phyloP scores from a whole-genome alignment of 2,797 vertebrate species.

The Pangasius krempfi region DNA sequence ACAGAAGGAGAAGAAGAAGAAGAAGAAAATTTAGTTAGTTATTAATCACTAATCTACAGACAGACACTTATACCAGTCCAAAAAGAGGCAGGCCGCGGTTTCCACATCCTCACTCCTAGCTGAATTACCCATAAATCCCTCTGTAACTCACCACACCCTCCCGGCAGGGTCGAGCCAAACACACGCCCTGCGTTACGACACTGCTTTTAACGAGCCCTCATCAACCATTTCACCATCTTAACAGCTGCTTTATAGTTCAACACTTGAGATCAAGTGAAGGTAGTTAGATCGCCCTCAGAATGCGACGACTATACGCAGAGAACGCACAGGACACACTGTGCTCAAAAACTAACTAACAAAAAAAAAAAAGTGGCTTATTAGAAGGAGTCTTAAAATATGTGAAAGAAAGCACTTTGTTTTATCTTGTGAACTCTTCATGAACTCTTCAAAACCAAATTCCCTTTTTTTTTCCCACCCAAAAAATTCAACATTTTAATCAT shows the following conservation, averaged over 20 bases:
- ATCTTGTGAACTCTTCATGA: too few species aligned
- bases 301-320: neutral
- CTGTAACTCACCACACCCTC: neutral
- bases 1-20: constrained; percentile 54
- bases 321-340: too few species aligned
- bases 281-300: neutral
- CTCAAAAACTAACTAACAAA: too few species aligned
- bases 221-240: too few species aligned
- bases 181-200: neutral
- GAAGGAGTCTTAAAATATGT: neutral
- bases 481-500: too few species aligned
- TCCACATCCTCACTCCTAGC: constrained; percentile 60
- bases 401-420: neutral
- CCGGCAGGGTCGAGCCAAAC: constrained; percentile 11
- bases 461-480: too few species aligned
- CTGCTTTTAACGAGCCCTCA: neutral
- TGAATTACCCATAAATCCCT: constrained; percentile 7
- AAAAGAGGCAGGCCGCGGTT: constrained; percentile 69
- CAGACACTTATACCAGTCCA: constrained; percentile 59
- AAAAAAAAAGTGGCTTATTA: neutral
- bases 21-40: constrained; percentile 67
- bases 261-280: neutral
- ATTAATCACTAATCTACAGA: constrained; percentile 65
- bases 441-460: too few species aligned
- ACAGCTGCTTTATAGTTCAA: neutral